Percentiles rank a stretch among this genome's conserved stretches.
Evolutionary conservation across 2,113 vertebrate species (phyloP).

Genomic region (Tachysurus fulvidraco): DNA sequence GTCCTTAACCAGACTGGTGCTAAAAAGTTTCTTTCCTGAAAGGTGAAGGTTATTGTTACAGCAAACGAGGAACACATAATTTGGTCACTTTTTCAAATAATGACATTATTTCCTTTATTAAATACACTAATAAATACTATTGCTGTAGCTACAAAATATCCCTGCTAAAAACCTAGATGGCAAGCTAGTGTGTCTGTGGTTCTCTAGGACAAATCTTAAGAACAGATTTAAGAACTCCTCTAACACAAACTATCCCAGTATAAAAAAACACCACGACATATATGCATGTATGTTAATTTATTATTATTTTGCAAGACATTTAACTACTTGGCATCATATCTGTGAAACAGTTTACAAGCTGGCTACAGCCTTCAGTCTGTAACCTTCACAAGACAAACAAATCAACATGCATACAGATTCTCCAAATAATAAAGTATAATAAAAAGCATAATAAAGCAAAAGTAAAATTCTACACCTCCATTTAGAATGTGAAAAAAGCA

Average conservation of each 20-base stretch:
- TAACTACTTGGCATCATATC: neutral
- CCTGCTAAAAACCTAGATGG: neutral
- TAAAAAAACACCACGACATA: neutral
- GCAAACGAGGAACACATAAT: neutral
- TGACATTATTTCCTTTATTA: neutral
- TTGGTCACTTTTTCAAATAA: neutral
- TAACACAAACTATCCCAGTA: neutral
- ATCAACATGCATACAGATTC: neutral
- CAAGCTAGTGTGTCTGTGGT: neutral
- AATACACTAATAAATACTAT: neutral
- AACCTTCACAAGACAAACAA: neutral
- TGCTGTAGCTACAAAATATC: neutral
- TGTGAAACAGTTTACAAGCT: neutral
- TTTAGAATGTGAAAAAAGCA: neutral
- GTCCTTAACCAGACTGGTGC: no score
- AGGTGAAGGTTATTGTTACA: no score
- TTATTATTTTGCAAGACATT: neutral
- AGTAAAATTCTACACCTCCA: neutral
- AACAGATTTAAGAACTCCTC: neutral
- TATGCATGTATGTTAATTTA: neutral
- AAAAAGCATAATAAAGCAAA: no score
- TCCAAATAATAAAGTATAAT: no score
- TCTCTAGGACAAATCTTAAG: neutral
- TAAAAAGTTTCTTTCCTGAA: neutral
- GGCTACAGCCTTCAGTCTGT: neutral